Base-by-base conservation (phyloP, 2,797 vertebrate species). In the Carduelis carduelis region DNA sequence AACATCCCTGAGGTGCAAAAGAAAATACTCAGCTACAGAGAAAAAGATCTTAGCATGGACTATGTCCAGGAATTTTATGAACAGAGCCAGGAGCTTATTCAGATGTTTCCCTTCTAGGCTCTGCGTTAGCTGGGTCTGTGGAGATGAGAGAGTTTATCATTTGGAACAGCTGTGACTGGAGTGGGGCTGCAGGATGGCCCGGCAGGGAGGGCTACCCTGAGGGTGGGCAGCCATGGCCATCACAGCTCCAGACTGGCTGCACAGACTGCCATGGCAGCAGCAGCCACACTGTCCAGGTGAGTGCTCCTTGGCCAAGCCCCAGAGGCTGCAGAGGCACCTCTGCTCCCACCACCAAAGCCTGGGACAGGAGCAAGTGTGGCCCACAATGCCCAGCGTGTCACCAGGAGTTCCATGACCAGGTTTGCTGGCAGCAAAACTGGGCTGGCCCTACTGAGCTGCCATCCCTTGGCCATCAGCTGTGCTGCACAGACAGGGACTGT, bases 41-140 rank as follows among this genome's bases (percentile, higher is more conserved):
- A 90, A 89, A 88, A 81, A 92, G 87, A 87, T 92, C 96, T 95
- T 93, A 94, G 89, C 78, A 43, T 96, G 96, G 94, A 96, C 77
- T 61, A n/a, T 46, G 69, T 95, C 95, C 95, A 96, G 95, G 85
- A 96, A 96, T 91, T 93, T 50, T 21, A 66, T 32, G 2, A 92
- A 53, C 52, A 68, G 88, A 76, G 91, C 86, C 94, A 90, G 86
- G 82, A 63, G 59, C 92, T 81, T 82, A 63, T 65, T 96, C 93
- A 85, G 77, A 94, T 93, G 87, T 93, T 93, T 95, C 77, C 90
- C 89, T 84, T 91, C 86, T 41, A 60, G 75, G 44, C 68, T 83
- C 49, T 61, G 76, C n/a, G 86, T 80, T 92, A 80, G 35, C 43
- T 12, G 65, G 32, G 65, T 68, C 43, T 70, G 53, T 78, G 79